Conservation (phyloP, 2,797 vertebrate genomes). For the Sebastiscus albofasciatus region DNA sequence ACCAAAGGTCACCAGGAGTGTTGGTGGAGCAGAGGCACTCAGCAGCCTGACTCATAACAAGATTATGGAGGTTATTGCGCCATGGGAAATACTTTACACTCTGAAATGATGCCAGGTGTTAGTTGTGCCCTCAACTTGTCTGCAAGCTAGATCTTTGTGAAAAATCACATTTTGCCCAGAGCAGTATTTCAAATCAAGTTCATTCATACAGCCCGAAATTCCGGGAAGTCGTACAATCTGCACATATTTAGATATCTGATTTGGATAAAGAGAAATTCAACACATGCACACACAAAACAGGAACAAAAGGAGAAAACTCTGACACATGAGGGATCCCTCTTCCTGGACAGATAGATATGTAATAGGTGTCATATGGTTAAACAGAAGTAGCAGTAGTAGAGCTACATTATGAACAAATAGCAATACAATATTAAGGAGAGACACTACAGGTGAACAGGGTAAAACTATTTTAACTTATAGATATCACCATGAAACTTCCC, state of each 20-base stretch:
- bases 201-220: neutral
- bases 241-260: neutral
- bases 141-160: neutral
- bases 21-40: conserved; percentile 1
- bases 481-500: too few species aligned
- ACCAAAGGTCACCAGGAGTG: conserved; percentile 72
- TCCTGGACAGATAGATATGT: neutral
- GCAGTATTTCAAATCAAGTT: neutral
- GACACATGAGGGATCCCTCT: neutral
- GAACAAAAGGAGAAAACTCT: neutral
- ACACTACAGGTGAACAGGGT: too few species aligned
- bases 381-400: neutral
- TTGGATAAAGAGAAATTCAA: neutral
- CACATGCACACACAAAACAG: neutral
- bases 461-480: too few species aligned
- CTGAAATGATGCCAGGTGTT: neutral
- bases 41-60: conserved; percentile 40
- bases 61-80: conserved; percentile 48
- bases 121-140: neutral
- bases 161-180: neutral
- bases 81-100: conserved; percentile 6
- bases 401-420: neutral
- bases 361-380: neutral
- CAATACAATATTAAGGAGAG: neutral
- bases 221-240: neutral